A percentile compares a stretch with the other conserved stretches of the same genome.
These are phyloP conservation scores for Agrilus planipennis DNA, from an alignment of 1,140 invertebrate genomes.

Conservation along the genomic window DNA sequence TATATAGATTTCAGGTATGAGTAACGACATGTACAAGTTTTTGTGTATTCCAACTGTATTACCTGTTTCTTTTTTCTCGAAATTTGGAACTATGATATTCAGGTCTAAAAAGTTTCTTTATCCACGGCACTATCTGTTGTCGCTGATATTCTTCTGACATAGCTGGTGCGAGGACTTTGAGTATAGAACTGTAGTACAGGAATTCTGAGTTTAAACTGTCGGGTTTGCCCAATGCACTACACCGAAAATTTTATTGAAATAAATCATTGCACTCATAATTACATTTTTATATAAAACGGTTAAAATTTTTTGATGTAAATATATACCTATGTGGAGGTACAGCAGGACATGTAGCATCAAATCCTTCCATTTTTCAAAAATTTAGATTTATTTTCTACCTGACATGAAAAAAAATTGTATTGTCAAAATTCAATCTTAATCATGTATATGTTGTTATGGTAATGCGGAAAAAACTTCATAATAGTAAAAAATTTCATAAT, in stretches of 20 bases:
- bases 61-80: constrained; percentile 30
- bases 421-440: too few relatives aligned
- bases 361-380: too few relatives aligned
- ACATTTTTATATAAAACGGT: not conserved
- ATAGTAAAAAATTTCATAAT: too few relatives aligned
- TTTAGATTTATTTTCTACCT: too few relatives aligned
- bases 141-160: constrained; percentile 21
- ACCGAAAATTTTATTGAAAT: not conserved
- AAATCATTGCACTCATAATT: not conserved
- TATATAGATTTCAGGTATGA: too few relatives aligned
- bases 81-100: constrained; percentile 29
- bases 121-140: constrained; percentile 25
- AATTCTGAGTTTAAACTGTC: constrained; percentile 18
- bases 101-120: constrained; percentile 29
- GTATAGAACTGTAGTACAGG: constrained; percentile 23
- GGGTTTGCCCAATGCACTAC: constrained; percentile 8
- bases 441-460: too few relatives aligned
- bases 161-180: constrained; percentile 24
- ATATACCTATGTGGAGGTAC: too few relatives aligned
- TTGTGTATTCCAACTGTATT: too few relatives aligned
- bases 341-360: too few relatives aligned
- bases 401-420: too few relatives aligned
- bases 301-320: not conserved
- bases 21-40: too few relatives aligned
- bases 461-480: too few relatives aligned